Percentiles rank a stretch among this genome's conserved stretches.
phyloP scores from a whole-genome alignment of 2,888 invertebrate genomes.

The Nezara viridula region DNA sequence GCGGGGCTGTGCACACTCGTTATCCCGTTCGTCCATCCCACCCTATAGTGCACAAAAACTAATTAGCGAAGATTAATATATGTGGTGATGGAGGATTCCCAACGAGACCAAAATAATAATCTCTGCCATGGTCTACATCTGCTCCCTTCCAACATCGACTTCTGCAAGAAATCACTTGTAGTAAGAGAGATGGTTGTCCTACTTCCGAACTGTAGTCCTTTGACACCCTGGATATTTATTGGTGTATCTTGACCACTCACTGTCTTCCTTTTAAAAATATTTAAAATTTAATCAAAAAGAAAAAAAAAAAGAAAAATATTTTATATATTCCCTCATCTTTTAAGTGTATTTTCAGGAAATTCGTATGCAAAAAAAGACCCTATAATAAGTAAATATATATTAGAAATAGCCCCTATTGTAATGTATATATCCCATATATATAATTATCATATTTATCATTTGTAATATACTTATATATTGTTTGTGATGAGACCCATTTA shows the following conservation, averaged over 20 bases:
- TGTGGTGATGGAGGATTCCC: no score
- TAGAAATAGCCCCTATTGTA: conserved; percentile 55
- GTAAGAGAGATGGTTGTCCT: no score
- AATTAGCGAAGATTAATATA: no score
- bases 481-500: conserved; percentile 55
- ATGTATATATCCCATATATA: conserved; percentile 58
- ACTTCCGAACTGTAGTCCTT: no score
- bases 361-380: conserved; percentile 12
- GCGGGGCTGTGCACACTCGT: no score
- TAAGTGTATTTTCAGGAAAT: conserved; percentile 59
- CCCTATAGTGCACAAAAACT: no score
- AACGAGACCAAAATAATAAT: no score
- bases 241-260: conserved; percentile 64
- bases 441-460: conserved; percentile 58
- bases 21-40: no score
- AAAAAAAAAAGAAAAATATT: conserved; percentile 49
- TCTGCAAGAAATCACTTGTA: no score
- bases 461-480: conserved; percentile 60
- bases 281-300: conserved; percentile 53
- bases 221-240: conserved; percentile 61
- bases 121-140: no score
- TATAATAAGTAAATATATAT: conserved; percentile 27
- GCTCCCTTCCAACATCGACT: no score
- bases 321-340: conserved; percentile 58
- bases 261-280: conserved; percentile 63